Evolutionary conservation across 2,888 invertebrate genomes (phyloP), one percentile per base, ranked within the genome.

Genomic region (Agriopis marginaria): DNA sequence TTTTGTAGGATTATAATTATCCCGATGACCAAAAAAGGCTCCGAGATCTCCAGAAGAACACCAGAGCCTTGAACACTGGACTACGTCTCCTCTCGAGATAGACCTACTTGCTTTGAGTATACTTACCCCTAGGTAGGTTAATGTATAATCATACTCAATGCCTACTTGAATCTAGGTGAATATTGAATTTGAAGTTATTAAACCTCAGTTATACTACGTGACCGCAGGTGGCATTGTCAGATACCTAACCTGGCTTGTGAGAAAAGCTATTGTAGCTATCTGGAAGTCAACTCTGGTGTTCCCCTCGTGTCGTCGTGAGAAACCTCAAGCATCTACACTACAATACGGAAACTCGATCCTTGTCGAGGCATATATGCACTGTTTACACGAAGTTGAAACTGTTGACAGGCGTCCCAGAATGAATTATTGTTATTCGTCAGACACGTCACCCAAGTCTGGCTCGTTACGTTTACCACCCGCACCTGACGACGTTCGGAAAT

Each of bases 341-440:
- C 17, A 44, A 59, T 14, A 50, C 50, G 39, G 0, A 14, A n/a
- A 0, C 32, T 17, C 45, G 17, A 23, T 63, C 10, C 32, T 56
- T 45, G 49, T 44, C 9, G 3, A 50, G 23, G 32, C 14, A n/a
- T 8, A 63, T 64, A 63, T 59, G 62, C 70, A 64, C 66, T 60
- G 73, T 73, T 75, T 70, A 75, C 66, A 76, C 68, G 66, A 50
- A 70, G 73, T 71, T 45, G 70, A 68, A 78, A 76, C 75, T 78
- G 83, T 80, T 81, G 79, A 80, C 84, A 79, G 76, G 71, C 75
- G 63, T 71, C 69, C 73, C 70, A 69, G 73, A 79, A 81, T 85
- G 79, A 84, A 78, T 83, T 76, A 84, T 81, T 80, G 79, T 82
- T 77, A 77, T 77, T 79, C 79, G 76, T 77, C 75, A 75, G 68